A percentile compares a stretch with the other conserved stretches of the same genome.
phyloP scores from a whole-genome alignment of 2,113 vertebrate genomes.

The Elachura formosa region DNA sequence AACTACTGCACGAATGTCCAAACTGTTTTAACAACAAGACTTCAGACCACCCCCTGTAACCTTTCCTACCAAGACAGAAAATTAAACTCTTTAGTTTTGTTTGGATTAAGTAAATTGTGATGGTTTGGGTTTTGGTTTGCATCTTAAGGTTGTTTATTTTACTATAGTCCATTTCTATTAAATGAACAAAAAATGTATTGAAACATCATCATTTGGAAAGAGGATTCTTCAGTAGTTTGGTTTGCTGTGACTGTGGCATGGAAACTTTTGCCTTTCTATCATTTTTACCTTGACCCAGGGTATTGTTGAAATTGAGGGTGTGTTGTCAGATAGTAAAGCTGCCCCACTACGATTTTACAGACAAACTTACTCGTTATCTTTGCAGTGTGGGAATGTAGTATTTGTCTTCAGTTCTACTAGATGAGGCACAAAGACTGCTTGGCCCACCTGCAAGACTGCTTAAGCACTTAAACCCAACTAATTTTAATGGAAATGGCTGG shows the following conservation, averaged over 20 bases:
- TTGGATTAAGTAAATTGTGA: not conserved
- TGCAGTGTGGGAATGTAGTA: not conserved
- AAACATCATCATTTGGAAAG: not conserved
- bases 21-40: not conserved
- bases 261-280: not conserved
- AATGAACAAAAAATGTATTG: not conserved
- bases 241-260: not conserved
- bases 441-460: not conserved
- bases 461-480: not conserved
- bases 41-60: not conserved
- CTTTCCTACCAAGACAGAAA: not conserved
- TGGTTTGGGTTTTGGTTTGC: not conserved
- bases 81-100: not conserved
- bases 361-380: not conserved
- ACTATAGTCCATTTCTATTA: not conserved
- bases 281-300: not conserved
- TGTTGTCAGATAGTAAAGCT: not conserved
- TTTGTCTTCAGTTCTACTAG: not conserved
- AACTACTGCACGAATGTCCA: not conserved
- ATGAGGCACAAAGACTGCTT: not conserved
- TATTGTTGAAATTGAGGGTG: not conserved
- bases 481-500: not conserved
- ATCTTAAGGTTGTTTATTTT: not conserved
- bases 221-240: not conserved
- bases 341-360: not conserved